Evolutionary conservation across 2,888 invertebrate species (phyloP).

Genomic region (Drosophila anomelani): DNA sequence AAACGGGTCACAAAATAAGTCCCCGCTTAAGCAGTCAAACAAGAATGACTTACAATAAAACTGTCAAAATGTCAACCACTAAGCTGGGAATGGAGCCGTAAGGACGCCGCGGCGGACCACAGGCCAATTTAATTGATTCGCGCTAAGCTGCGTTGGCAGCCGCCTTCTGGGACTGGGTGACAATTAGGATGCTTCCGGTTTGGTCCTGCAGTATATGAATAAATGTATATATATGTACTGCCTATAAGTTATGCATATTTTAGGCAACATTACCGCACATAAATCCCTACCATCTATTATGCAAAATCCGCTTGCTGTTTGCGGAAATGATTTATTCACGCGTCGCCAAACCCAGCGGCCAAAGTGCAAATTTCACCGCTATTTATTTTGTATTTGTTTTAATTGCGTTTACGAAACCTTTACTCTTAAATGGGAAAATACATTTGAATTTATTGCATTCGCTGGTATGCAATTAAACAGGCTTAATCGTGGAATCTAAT

Average conservation of each 20-base stretch:
- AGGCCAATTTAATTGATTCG: slow-evolving; percentile 69
- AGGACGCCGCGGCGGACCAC: slow-evolving; percentile 37
- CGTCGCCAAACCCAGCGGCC: slow-evolving; percentile 1
- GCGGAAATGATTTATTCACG: slow-evolving; percentile 39
- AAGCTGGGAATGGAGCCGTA: slow-evolving; percentile 31
- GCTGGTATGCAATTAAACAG: slow-evolving; percentile 41
- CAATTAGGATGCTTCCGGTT: slow-evolving; percentile 32
- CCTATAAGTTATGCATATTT: slow-evolving; percentile 29
- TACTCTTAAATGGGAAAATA: slow-evolving; percentile 1
- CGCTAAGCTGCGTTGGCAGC: slow-evolving; percentile 57
- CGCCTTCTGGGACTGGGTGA: slow-evolving; percentile 29
- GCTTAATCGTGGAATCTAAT: slow-evolving; percentile 40
- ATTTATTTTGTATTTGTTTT: slow-evolving; percentile 15
- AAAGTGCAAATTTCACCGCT: slow-evolving; percentile 2
- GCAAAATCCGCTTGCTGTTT: slow-evolving; percentile 33
- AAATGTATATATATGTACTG: slow-evolving; percentile 10
- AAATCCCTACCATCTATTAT: slow-evolving; percentile 44
- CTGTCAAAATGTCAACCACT: slow-evolving; percentile 70
- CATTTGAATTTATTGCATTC: slow-evolving; percentile 17
- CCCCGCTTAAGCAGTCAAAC: slow-evolving; percentile 14
- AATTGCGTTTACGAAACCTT: slow-evolving; percentile 14
- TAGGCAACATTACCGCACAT: slow-evolving; percentile 34
- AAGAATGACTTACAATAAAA: slow-evolving; percentile 59
- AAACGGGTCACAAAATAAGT: slow-evolving; percentile 12
- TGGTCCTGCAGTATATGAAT: slow-evolving; percentile 8